phyloP scores from a whole-genome alignment of 2,888 invertebrate genomes.

The Agrochola macilenta region DNA sequence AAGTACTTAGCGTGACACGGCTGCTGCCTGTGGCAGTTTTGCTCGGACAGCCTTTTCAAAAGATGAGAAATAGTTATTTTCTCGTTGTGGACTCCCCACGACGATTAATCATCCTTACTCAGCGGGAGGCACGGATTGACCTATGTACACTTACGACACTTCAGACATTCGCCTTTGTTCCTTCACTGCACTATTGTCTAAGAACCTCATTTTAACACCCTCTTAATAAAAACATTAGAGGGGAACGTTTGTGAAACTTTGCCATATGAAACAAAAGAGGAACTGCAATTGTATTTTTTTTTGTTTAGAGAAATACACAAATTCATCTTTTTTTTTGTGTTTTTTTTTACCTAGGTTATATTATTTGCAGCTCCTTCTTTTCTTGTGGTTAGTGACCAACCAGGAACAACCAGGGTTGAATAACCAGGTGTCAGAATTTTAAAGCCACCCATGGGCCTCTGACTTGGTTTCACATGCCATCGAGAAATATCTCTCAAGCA shows the following conservation, averaged over 20 bases:
- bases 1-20: slow-evolving; percentile 79
- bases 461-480: too few species aligned
- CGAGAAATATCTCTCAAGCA: too few species aligned
- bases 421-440: too few species aligned
- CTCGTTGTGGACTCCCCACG: slow-evolving; percentile 80
- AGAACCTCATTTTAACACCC: slow-evolving; percentile 53
- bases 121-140: slow-evolving; percentile 84
- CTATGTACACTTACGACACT: slow-evolving; percentile 78
- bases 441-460: too few species aligned
- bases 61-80: slow-evolving; percentile 88
- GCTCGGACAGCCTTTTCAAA: slow-evolving; percentile 83
- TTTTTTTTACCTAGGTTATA: too few species aligned
- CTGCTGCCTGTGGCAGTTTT: slow-evolving; percentile 83
- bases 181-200: slow-evolving; percentile 56
- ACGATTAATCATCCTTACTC: slow-evolving; percentile 86
- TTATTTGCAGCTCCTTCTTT: too few species aligned
- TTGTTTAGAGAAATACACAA: neutral
- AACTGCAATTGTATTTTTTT: neutral
- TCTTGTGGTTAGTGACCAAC: too few species aligned
- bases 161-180: slow-evolving; percentile 72
- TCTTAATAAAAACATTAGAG: slow-evolving; percentile 46
- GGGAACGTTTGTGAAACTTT: slow-evolving; percentile 30
- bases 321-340: neutral
- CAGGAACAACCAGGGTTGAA: too few species aligned
- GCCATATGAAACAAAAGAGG: slow-evolving; percentile 29